Base-by-base conservation (phyloP, 53 echinoderm and acorn worm species). In the Temnopleurus reevesii region DNA sequence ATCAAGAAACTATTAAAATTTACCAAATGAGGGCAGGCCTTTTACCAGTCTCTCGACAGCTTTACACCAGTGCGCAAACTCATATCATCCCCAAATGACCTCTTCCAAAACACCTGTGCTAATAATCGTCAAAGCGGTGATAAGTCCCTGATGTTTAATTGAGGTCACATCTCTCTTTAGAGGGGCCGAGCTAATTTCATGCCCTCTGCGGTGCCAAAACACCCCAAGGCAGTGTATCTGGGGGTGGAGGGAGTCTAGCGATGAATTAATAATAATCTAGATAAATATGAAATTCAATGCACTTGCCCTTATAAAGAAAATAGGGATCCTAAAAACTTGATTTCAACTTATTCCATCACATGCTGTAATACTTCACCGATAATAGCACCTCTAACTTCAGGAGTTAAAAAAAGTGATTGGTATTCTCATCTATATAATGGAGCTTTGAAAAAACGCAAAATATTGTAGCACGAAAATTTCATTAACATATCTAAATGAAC, bases 91-190 rank as follows among this genome's bases (percentile, higher is more conserved):
- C 31, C 29, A n/a, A n/a, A n/a, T 79, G 46, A 35, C 49, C 49
- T 23, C 30, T 49, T 30, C 79, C 29, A n/a, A 8, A 15, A 23
- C 79, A 79, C 79, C 79, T 79, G 79, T 28, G 79, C 79, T 79
- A 79, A 79, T 79, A 79, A 51, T 47, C 49, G 28, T 30, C 79
- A 79, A 79, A 49, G 49, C 49, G 23, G 79, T 27, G 46, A 46
- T 49, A 79, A 49, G 47, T 79, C 79, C 51, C 51, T 23, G 15
- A 49, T 46, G 79, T 79, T 46, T 79, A 79, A 79, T 49, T 79
- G 79, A 79, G 79, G 79, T 51, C 79, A 79, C 49, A 79, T 46
- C 46, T 79, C 51, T 46, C 1, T 49, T 6, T 10, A 28, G 17
- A 28, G 79, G 43, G 2, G 10, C 41, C n/a, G 6, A 41, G n/a